Conservation (phyloP, 2,888 invertebrate genomes). For the Flexamia atlantica region DNA sequence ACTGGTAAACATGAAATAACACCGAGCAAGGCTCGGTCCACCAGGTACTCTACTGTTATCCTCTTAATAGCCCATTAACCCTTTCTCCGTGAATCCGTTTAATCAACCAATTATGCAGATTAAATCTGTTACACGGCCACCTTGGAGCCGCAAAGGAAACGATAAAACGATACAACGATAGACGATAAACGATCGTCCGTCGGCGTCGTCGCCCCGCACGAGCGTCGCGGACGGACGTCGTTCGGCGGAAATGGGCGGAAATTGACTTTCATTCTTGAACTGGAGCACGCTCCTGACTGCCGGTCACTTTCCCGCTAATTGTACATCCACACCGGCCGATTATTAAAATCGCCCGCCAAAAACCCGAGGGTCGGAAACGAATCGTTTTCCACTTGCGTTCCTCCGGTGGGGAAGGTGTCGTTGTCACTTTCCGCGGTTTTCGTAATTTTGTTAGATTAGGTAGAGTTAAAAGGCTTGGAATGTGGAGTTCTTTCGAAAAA, state of each 20-base stretch:
- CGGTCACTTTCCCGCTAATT: slow-evolving; percentile 33
- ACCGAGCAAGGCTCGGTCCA: too few relatives aligned
- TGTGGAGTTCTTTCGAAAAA: too few relatives aligned
- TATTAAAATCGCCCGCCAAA: slow-evolving; percentile 36
- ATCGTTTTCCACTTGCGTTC: slow-evolving; percentile 16
- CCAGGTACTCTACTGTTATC: too few relatives aligned
- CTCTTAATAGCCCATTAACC: not conserved
- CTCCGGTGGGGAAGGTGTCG: not conserved
- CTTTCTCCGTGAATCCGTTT: slow-evolving; percentile 3
- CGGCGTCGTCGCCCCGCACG: not conserved
- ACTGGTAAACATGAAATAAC: too few relatives aligned
- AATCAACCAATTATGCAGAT: slow-evolving; percentile 21
- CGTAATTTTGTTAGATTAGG: too few relatives aligned
- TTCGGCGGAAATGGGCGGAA: slow-evolving; percentile 17
- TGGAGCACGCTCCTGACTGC: slow-evolving; percentile 9
- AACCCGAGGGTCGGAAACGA: slow-evolving; percentile 1
- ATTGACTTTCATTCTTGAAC: slow-evolving; percentile 41
- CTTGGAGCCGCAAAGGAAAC: not conserved
- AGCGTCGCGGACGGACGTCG: slow-evolving; percentile 4
- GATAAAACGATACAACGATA: not conserved
- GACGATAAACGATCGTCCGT: too few relatives aligned
- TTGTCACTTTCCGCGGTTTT: not conserved
- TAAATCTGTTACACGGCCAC: not conserved
- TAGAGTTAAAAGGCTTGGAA: too few relatives aligned
- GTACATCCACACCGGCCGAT: slow-evolving; percentile 24